Percentiles rank a stretch among this genome's conserved stretches.
phyloP scores from a whole-genome alignment of 2,888 invertebrate species.

The Callyntrura guangdongensis region DNA sequence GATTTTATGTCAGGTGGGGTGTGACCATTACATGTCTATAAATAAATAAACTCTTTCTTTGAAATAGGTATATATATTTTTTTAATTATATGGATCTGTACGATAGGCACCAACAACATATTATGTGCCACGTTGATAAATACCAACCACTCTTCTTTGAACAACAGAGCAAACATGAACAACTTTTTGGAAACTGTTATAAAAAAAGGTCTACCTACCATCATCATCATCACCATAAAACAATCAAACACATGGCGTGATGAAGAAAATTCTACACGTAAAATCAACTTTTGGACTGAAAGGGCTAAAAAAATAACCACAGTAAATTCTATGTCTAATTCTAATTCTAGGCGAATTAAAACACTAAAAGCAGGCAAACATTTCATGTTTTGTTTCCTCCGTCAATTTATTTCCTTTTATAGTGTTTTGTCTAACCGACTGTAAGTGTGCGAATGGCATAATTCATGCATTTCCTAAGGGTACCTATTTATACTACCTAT shows the following conservation, averaged over 20 bases:
- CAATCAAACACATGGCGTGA: constrained; percentile 1
- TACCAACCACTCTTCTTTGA: neutral
- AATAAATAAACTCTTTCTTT: neutral
- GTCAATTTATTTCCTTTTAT: neutral
- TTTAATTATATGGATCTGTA: neutral
- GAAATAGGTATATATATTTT: neutral
- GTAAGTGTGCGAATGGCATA: neutral
- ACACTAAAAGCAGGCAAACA: too few relatives aligned
- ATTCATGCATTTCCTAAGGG: constrained; percentile 51
- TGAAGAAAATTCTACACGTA: neutral
- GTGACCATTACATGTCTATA: constrained; percentile 6
- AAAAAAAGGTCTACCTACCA: constrained; percentile 22
- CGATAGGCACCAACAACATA: neutral
- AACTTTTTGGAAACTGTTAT: constrained; percentile 3
- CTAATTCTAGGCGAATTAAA: too few relatives aligned
- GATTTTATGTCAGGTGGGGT: constrained; percentile 42
- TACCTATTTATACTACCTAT: neutral
- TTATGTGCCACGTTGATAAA: neutral
- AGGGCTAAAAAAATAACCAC: neutral
- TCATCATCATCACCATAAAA: constrained; percentile 49
- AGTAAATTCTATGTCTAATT: too few relatives aligned
- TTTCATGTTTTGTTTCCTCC: constrained; percentile 44
- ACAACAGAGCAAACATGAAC: neutral
- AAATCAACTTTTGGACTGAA: neutral
- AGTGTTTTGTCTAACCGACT: constrained; percentile 7